Evolutionary conservation across 2,113 vertebrate species (phyloP), one percentile per base, ranked within the genome.

Genomic region (Solea senegalensis): DNA sequence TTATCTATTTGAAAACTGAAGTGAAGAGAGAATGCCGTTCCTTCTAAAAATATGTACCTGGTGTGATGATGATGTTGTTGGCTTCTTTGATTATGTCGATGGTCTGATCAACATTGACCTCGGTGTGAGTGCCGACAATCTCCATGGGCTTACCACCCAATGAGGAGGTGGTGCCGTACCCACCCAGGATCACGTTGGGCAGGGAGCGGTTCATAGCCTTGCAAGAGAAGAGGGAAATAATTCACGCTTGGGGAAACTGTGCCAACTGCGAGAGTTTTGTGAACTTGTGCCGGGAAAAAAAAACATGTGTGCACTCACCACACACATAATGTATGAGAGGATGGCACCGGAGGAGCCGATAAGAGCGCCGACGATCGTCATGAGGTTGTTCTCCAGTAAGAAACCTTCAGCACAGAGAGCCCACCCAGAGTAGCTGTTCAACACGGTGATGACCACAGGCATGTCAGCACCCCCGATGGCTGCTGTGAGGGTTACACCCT

Each of bases 261-360:
- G 10, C 10, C 4, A 11, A 8, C 44, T 8, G 3, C 1, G 15
- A 58, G 15, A 14, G 2, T 1, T 3, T 1, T 1, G 13, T 12
- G n/a, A 7, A 16, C 12, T 7, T 8, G 49, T 7, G 34, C 39
- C 12, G 3, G 12, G 8, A 60, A 21, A 21, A 21, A 21, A 21
- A 34, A 34, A 34, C 9, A 7, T 11, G 59, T 5, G 5, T 62
- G 58, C 52, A 92, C 94, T 92, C 84, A 95, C 93, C 92, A 94
- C 94, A 92, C 94, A 94, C 94, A 95, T 95, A 81, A 95, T 94
- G 86, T 94, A 95, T 2, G 94, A 95, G 9, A 95, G 92, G 77
- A 95, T 95, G 65, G 94, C 94, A 13, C 94, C 94, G 3, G 94
- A 95, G 3, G 94, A 95, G 58, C 94, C 94, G 13, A 95, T 95